Base-by-base conservation (phyloP, 2,113 vertebrate species). In the Hippolais icterina region DNA sequence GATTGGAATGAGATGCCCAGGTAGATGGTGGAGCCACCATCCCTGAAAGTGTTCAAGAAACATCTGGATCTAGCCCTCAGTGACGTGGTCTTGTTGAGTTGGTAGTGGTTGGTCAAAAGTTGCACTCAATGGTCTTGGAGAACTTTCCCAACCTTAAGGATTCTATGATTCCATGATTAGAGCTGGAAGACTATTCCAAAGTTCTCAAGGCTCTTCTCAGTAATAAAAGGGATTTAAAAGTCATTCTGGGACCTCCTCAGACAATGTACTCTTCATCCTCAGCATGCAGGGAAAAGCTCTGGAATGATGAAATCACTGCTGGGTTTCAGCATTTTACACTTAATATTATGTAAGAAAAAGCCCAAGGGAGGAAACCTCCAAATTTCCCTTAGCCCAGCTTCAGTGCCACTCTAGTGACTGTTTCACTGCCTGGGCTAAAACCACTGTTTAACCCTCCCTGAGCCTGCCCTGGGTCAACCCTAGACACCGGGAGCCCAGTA, bases 21-120 rank as follows among this genome's bases (percentile, higher is more conserved):
- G 18, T 17, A 12, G 6, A 9, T 59, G 37, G 11, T 69, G 27
- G 46, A 33, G 39, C 28, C 19, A 33, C 19, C 22, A 46, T 3
- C 15, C 33, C 33, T 61, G 33, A 12, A n/a, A 15, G 23, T 33
- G 39, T 15, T 69, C 22, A 19, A 20, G 28, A 10, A 61, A 10
- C 8, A 53, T 5, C 22, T 11, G 33, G 10, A 33, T 53, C 39
- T 5, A 9, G 15, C 28, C 27, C 9, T 28, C 22, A 46, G 27
- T 15, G 46, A 19, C 3, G 1, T 16, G 18, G 9, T 39, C 54
- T 44, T 11, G 21, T 44, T 44, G 22, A 15, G 0, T 0, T 4
- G 22, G 18, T 37, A 18, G 7, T 46, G 20, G 6, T 23, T 28
- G 15, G 15, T 39, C 39, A 39, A 39, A 53, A 33, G 10, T 28